Base-by-base conservation (phyloP, 2,113 vertebrate genomes). In the Coreoperca whiteheadi region DNA sequence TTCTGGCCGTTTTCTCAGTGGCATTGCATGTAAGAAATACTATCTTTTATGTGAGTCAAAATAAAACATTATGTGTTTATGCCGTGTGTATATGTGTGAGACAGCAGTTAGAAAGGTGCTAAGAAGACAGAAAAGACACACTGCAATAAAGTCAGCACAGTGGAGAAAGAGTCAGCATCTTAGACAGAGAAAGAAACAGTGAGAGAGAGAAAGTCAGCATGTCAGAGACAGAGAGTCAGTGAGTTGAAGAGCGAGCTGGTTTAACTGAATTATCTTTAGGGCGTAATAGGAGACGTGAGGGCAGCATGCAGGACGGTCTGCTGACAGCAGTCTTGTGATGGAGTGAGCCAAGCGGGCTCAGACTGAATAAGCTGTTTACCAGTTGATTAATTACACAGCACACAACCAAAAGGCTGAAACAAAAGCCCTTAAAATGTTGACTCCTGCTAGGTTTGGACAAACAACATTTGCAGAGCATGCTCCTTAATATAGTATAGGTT, bases 311-410 rank as follows among this genome's bases (percentile, higher is more conserved):
- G 90, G 86, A 85, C 15, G 10, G 85, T 94, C 94, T 94, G 91
- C 90, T 95, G 92, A 95, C 91, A 76, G 75, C 74, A 63, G 91
- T 92, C 94, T 93, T 94, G 91, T 95, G 95, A 94, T 82, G 51
- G 86, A 79, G 39, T 0, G 65, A 87, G 75, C 30, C 6, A 14
- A 74, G 67, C 39, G 0, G 34, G 32, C 78, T 85, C 84, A 87
- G 81, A 86, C 88, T 50, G 77, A 82, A 79, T 85, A 87, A 91
- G 78, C 87, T 57, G 76, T 94, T 94, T 87, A 88, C 78, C n/a
- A 74, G 43, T 73, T 88, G 68, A 86, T 89, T 82, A 79, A 64
- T 74, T 46, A 70, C 53, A 39, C 32, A n/a, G 23, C 32, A 76
- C n/a, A 32, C 53, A 30, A 37, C 23, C 39, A 59, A 21, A 61